Evolutionary conservation across 2,888 invertebrate species (phyloP).

Genomic region (Harmothoe impar): DNA sequence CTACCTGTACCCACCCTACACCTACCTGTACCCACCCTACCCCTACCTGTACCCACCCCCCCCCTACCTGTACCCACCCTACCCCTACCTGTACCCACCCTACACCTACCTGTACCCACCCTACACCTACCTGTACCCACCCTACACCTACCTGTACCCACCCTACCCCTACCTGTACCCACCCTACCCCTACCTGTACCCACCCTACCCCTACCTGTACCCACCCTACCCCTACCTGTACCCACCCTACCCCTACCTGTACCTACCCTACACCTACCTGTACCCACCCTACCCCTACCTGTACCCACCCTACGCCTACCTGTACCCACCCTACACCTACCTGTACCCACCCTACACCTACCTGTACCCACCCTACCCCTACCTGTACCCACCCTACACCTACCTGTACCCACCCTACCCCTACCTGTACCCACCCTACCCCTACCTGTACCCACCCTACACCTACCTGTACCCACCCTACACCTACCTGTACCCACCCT

Average conservation of each 20-base stretch:
- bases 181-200: slow-evolving; percentile 74
- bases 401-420: no score
- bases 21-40: slow-evolving; percentile 71
- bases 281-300: no score
- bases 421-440: slow-evolving; percentile 71
- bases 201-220: slow-evolving; percentile 70
- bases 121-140: slow-evolving; percentile 71
- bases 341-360: slow-evolving; percentile 72
- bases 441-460: slow-evolving; percentile 72
- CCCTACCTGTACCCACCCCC: slow-evolving; percentile 72
- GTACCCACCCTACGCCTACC: slow-evolving; percentile 72
- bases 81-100: slow-evolving; percentile 70
- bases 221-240: slow-evolving; percentile 73
- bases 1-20: slow-evolving; percentile 72
- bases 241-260: slow-evolving; percentile 71
- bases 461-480: slow-evolving; percentile 70
- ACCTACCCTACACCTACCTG: slow-evolving; percentile 66
- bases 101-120: slow-evolving; percentile 74
- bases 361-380: slow-evolving; percentile 72
- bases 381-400: no score
- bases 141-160: slow-evolving; percentile 73
- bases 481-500: slow-evolving; percentile 74
- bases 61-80: slow-evolving; percentile 66
- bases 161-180: slow-evolving; percentile 69
- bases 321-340: slow-evolving; percentile 72